Conservation (phyloP, 2,113 vertebrate genomes). For the Oncorhynchus keta region DNA sequence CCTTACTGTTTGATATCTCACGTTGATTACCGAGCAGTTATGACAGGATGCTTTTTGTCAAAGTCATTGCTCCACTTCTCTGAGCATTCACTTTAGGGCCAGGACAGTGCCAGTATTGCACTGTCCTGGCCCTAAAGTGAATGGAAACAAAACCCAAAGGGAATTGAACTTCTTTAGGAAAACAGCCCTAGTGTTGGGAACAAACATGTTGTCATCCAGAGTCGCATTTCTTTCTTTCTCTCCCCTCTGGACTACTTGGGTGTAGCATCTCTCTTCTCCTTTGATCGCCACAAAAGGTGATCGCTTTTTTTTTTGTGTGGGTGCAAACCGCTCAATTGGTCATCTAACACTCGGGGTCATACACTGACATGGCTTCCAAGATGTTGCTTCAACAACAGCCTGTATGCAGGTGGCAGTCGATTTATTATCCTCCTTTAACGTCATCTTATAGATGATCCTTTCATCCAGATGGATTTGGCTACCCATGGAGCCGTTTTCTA, state of each 20-base stretch:
- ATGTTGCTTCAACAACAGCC: neutral
- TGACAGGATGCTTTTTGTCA: constrained; percentile 48
- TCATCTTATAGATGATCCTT: too few species aligned
- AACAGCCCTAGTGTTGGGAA: too few species aligned
- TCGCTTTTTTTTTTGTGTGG: constrained; percentile 28
- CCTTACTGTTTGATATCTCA: constrained; percentile 37
- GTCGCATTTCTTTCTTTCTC: neutral
- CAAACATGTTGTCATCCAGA: too few species aligned
- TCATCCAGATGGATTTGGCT: neutral
- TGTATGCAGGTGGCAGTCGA: neutral
- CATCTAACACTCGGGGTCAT: neutral
- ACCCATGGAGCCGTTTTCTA: neutral
- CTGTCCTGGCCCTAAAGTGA: too few species aligned
- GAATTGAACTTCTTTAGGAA: too few species aligned
- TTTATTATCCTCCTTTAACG: neutral
- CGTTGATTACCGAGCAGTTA: constrained; percentile 54
- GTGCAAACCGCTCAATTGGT: constrained; percentile 11
- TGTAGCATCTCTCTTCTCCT: constrained; percentile 59
- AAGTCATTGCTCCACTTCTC: constrained; percentile 46
- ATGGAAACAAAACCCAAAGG: too few species aligned
- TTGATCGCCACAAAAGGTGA: neutral
- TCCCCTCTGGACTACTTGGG: constrained; percentile 55
- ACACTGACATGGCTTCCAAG: neutral
- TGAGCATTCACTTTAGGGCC: constrained; percentile 23
- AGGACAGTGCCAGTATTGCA: too few species aligned